phyloP scores from a whole-genome alignment of 2,888 invertebrate species.

The Cantharis nigra region DNA sequence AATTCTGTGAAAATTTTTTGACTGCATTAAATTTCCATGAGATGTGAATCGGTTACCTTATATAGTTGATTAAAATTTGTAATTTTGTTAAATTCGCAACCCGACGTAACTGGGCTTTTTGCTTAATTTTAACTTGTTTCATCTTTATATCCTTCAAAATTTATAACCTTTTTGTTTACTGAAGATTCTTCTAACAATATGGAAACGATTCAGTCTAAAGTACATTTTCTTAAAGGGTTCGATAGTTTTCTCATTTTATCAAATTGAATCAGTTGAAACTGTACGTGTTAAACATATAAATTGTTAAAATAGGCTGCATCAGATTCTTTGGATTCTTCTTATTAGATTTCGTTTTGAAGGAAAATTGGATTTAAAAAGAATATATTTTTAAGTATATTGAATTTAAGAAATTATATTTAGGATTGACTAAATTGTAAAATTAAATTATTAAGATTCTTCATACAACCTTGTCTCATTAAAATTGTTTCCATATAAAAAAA shows the following conservation, averaged over 20 bases:
- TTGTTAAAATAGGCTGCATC: constrained; percentile 1
- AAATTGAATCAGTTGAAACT: constrained; percentile 15
- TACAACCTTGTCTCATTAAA: not conserved
- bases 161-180: not conserved
- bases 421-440: not conserved
- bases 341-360: constrained; percentile 4
- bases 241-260: constrained; percentile 14
- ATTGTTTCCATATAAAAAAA: not conserved
- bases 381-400: not conserved
- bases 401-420: not conserved
- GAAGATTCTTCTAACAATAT: constrained; percentile 8
- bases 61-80: not conserved
- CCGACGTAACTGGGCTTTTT: not conserved
- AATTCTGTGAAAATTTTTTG: not conserved
- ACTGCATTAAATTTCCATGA: not conserved
- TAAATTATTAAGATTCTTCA: not conserved
- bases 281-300: constrained; percentile 18
- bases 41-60: no score
- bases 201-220: constrained; percentile 5
- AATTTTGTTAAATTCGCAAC: not conserved
- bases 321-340: constrained; percentile 8
- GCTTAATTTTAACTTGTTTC: not conserved
- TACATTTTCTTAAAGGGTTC: constrained; percentile 13
- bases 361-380: not conserved
- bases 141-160: not conserved